Evolutionary conservation across 2,113 vertebrate genomes (phyloP).

Genomic region (Calypte anna): DNA sequence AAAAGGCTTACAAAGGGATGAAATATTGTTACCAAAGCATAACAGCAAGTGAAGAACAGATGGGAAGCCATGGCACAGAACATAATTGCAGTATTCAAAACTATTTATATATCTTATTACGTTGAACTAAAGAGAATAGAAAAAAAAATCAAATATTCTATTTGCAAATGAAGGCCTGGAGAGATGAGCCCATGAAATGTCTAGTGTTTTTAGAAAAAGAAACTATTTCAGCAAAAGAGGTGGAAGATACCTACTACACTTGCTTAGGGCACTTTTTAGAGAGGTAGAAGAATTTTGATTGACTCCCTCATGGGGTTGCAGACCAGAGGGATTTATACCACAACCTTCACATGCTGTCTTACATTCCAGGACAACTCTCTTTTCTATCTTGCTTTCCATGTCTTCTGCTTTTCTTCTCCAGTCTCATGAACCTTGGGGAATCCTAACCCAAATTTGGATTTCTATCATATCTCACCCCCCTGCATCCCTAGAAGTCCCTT

Average conservation of each 20-base stretch:
- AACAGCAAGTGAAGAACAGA: not conserved
- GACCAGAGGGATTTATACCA: not conserved
- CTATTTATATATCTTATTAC: not conserved
- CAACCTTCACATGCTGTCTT: rapidly evolving
- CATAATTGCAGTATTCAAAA: not conserved
- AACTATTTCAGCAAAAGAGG: not conserved
- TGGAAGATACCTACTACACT: not conserved
- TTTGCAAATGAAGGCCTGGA: not conserved
- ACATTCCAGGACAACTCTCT: not conserved
- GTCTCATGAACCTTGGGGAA: not conserved
- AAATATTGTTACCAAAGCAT: not conserved
- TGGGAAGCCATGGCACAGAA: not conserved
- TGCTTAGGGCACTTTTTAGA: not conserved
- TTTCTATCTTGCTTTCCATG: not conserved
- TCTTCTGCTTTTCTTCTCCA: not conserved
- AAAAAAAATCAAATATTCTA: rapidly evolving
- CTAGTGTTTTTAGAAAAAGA: not conserved
- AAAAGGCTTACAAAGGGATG: not conserved
- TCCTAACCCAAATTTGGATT: not conserved
- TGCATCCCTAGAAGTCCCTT: not conserved
- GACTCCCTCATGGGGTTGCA: not conserved
- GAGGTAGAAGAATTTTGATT: not conserved
- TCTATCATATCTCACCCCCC: not conserved
- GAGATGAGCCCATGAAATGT: not conserved
- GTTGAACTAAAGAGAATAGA: not conserved